Conservation (phyloP, 1,140 invertebrate species). For the Galleria mellonella region DNA sequence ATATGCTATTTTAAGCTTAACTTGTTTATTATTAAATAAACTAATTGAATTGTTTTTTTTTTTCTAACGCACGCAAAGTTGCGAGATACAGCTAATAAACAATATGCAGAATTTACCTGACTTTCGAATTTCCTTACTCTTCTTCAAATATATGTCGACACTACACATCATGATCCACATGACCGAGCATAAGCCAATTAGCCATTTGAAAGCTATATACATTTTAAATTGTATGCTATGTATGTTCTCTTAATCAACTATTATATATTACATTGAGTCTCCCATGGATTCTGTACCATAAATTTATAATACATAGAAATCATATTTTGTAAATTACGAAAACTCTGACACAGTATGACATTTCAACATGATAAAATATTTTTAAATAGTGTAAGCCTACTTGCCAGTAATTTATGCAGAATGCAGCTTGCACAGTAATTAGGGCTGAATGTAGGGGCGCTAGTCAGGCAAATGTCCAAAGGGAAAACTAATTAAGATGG, state of each 20-base stretch:
- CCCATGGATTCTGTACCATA: slow-evolving; percentile 10
- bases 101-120: no score
- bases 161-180: slow-evolving; percentile 51
- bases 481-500: no score
- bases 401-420: neutral
- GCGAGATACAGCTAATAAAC: no score
- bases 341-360: slow-evolving; percentile 27
- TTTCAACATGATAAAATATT: slow-evolving; percentile 7
- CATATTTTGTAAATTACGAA: slow-evolving; percentile 23
- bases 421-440: neutral
- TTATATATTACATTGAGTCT: neutral
- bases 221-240: slow-evolving; percentile 20
- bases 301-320: slow-evolving; percentile 31
- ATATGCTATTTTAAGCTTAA: no score
- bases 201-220: slow-evolving; percentile 65
- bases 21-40: no score
- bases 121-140: slow-evolving; percentile 11
- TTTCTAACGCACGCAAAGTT: no score
- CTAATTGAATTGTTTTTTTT: no score
- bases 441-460: neutral
- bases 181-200: slow-evolving; percentile 27
- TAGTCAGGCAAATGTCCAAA: no score
- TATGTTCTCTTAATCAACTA: neutral
- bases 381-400: neutral
- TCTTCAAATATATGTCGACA: slow-evolving; percentile 20